phyloP scores from a whole-genome alignment of 2,797 vertebrate genomes.

The Poeciliopsis paucimaculata region DNA sequence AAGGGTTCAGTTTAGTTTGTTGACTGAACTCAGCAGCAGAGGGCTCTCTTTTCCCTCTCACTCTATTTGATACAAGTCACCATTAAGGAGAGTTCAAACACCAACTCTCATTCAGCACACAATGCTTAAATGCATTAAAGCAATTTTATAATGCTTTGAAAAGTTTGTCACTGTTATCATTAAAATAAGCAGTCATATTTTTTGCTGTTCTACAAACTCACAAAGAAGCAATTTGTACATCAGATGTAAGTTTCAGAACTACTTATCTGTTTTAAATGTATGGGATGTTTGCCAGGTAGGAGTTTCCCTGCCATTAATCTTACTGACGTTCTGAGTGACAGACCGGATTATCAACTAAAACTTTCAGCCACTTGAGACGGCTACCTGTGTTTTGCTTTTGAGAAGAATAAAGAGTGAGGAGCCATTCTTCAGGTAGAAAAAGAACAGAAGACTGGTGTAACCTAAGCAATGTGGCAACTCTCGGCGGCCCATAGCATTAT shows the following conservation, averaged over 20 bases:
- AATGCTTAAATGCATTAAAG: background rate
- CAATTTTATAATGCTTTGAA: background rate
- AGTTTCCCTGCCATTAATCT: constrained; percentile 79
- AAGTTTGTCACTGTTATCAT: background rate
- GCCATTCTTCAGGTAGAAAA: constrained; percentile 62
- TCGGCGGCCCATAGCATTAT: constrained; percentile 71
- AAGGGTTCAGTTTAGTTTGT: constrained; percentile 15
- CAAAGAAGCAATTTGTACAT: constrained; percentile 13
- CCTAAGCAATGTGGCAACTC: constrained; percentile 73
- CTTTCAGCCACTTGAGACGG: constrained; percentile 80
- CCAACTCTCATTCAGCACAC: background rate
- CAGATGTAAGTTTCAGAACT: constrained; percentile 42
- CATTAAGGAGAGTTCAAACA: constrained; percentile 27
- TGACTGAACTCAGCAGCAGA: constrained; percentile 55
- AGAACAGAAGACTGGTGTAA: constrained; percentile 67
- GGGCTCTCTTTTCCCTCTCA: constrained; percentile 63
- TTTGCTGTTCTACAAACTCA: background rate
- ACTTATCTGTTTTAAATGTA: constrained; percentile 76
- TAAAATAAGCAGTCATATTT: background rate
- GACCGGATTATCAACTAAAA: constrained; percentile 76
- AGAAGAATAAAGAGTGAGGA: constrained; percentile 73
- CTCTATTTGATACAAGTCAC: constrained; percentile 28
- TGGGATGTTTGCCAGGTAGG: constrained; percentile 67
- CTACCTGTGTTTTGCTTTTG: constrained; percentile 80
- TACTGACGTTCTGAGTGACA: constrained; percentile 68